Conservation (phyloP, 2,888 invertebrate genomes). For the Caenorhabditis sp. region DNA sequence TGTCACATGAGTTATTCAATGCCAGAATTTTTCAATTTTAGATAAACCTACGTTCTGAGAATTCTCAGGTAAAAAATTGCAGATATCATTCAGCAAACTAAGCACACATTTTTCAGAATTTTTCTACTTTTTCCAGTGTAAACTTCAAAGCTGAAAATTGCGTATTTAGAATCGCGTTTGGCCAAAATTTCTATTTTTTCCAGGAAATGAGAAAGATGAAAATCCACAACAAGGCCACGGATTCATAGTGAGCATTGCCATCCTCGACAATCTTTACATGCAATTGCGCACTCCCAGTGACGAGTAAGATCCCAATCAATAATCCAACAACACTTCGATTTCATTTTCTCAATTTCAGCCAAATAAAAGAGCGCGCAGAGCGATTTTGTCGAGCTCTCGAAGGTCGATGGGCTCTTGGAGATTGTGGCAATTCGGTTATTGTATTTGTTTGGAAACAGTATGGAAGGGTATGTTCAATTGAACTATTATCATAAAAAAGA, state of each 20-base stretch:
- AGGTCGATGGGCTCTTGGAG: constrained; percentile 71
- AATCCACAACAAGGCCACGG: constrained; percentile 62
- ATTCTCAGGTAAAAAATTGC: too few relatives aligned
- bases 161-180: too few relatives aligned
- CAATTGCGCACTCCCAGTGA: constrained; percentile 69
- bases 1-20: too few relatives aligned
- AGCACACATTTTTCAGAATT: too few relatives aligned
- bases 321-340: not conserved
- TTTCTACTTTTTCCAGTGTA: too few relatives aligned
- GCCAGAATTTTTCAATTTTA: too few relatives aligned
- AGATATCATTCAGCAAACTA: too few relatives aligned
- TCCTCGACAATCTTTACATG: constrained; percentile 68
- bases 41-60: too few relatives aligned
- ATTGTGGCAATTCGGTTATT: constrained; percentile 70
- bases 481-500: constrained; percentile 59
- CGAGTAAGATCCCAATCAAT: constrained; percentile 48
- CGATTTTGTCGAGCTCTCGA: constrained; percentile 66
- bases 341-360: constrained; percentile 56
- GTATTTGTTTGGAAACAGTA: constrained; percentile 70
- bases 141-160: too few relatives aligned
- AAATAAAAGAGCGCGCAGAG: constrained; percentile 67
- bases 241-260: constrained; percentile 69
- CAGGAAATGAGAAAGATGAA: constrained; percentile 18
- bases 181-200: too few relatives aligned
- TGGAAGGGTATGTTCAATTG: constrained; percentile 61